Percentiles rank a stretch among this genome's conserved stretches.
Conservation (phyloP, 2,797 vertebrate species). For the Heterohyrax brucei region DNA sequence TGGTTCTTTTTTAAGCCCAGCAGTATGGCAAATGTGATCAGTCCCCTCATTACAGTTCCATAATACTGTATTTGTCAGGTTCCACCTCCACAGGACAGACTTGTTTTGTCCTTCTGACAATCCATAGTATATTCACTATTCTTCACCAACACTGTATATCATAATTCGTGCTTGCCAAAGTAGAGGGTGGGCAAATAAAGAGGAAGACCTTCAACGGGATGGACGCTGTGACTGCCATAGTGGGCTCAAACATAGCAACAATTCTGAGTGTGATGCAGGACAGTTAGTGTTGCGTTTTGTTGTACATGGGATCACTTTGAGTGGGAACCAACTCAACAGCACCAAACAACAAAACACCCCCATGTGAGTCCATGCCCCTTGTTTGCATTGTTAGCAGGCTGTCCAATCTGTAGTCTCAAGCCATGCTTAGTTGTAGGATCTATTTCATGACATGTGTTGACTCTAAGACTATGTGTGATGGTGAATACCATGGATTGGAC, state of each 20-base stretch:
- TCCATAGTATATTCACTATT: neutral
- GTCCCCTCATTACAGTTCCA: neutral
- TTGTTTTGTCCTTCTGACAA: neutral
- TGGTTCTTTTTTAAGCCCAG: neutral
- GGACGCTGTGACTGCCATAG: no score
- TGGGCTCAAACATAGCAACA: neutral
- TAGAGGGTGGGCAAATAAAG: neutral
- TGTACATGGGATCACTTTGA: neutral
- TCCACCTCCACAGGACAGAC: neutral
- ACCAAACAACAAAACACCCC: neutral
- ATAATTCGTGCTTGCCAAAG: no score
- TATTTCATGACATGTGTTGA: slow-evolving; percentile 68
- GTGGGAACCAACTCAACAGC: no score
- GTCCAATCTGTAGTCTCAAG: neutral
- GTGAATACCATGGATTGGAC: slow-evolving; percentile 66
- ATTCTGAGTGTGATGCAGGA: neutral
- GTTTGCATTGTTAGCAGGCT: no score
- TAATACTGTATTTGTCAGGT: neutral
- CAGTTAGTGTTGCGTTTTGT: neutral
- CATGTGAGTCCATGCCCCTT: neutral
- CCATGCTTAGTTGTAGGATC: slow-evolving; percentile 23
- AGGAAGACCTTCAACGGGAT: neutral
- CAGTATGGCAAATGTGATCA: neutral
- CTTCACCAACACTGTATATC: neutral
- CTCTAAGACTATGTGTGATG: slow-evolving; percentile 54